Conservation (phyloP, 2,797 vertebrate genomes). For the Cheirogaleus major region DNA sequence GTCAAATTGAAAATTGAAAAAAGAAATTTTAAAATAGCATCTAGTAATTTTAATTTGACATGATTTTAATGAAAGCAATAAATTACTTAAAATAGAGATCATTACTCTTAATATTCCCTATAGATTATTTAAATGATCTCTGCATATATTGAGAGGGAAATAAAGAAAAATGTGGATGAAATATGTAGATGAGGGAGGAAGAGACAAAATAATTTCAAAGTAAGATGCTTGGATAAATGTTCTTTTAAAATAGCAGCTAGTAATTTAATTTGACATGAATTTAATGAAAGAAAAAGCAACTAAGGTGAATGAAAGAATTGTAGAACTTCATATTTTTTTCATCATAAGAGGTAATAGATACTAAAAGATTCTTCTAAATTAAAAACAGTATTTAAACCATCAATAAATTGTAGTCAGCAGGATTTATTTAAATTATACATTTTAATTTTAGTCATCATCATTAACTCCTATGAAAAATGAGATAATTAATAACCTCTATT, state of each 20-base stretch:
- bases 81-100: not conserved
- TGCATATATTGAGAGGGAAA: not conserved
- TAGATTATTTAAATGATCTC: not conserved
- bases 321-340: not conserved
- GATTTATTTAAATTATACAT: constrained; percentile 20
- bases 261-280: not conserved
- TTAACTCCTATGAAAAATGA: constrained; percentile 27
- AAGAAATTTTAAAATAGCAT: not conserved
- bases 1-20: not conserved
- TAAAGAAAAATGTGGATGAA: not conserved
- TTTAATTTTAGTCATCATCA: constrained; percentile 22
- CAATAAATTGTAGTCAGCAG: not conserved
- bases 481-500: not conserved
- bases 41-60: not conserved
- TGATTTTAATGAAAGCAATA: not conserved
- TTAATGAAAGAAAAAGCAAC: not conserved
- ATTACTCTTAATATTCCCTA: not conserved
- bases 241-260: not conserved
- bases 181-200: not conserved
- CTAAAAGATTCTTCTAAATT: not conserved
- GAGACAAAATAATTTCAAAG: constrained; percentile 19
- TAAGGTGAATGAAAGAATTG: not conserved
- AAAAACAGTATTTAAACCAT: not conserved
- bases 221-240: not conserved
- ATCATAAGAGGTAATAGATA: not conserved